These are phyloP conservation scores for Perca fluviatilis DNA, from an alignment of 2,113 vertebrate genomes.

Conservation along the genomic window DNA sequence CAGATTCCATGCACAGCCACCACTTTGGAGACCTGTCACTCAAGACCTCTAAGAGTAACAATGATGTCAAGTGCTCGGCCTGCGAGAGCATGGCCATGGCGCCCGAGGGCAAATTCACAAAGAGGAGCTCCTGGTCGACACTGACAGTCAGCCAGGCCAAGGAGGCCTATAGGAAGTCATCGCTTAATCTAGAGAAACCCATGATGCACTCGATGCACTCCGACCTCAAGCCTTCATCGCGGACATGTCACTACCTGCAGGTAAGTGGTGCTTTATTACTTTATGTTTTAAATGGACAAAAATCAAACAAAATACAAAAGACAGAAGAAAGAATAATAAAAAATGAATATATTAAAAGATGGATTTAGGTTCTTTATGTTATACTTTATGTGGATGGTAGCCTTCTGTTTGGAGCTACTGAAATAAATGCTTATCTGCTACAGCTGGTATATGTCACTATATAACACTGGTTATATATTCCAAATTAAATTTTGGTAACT, in stretches of 20 bases:
- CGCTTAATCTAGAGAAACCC: conserved; percentile 95
- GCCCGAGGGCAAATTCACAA: conserved; percentile 95
- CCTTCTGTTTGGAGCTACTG: background rate
- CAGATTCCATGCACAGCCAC: conserved; percentile 88
- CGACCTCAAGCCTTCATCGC: conserved; percentile 91
- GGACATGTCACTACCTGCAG: conserved; percentile 97
- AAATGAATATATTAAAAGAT: background rate
- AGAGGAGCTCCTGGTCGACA: conserved; percentile 98
- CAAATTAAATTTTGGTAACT: background rate
- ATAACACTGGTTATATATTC: background rate
- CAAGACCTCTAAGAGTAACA: conserved; percentile 97
- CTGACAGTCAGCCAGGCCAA: conserved; percentile 99
- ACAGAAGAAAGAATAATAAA: background rate
- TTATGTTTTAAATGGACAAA: background rate
- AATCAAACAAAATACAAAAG: background rate
- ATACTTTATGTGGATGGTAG: background rate
- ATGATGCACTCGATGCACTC: conserved; percentile 91
- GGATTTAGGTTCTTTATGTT: background rate
- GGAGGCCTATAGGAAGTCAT: conserved; percentile 98
- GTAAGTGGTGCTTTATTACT: conserved; percentile 74
- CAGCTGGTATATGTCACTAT: background rate
- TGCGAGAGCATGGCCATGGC: conserved; percentile 94
- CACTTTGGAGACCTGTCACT: conserved; percentile 95
- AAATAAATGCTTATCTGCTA: background rate
- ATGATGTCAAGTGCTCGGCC: conserved; percentile 96